Evolutionary conservation across 1,140 invertebrate species (phyloP).

Genomic region (Drosophila cardini): DNA sequence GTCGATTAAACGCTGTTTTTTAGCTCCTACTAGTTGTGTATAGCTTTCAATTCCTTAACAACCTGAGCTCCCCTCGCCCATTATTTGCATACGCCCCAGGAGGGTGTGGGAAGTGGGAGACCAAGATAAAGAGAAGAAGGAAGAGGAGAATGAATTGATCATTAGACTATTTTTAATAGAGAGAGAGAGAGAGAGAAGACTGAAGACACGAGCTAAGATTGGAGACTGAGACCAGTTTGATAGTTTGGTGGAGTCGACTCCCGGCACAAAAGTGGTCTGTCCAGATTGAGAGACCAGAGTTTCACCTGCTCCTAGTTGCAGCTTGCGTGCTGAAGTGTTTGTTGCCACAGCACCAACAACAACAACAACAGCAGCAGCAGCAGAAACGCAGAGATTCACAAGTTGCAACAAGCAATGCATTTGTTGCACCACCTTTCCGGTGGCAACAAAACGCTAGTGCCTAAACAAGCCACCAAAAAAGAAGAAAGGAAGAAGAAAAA

Average conservation of each 20-base stretch:
- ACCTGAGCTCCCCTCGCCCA: constrained; percentile 1
- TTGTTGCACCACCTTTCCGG: constrained; percentile 48
- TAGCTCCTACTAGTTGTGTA: not conserved
- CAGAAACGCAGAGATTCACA: constrained; percentile 33
- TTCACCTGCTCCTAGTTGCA: constrained; percentile 76
- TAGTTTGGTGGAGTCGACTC: constrained; percentile 2
- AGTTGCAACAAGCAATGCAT: constrained; percentile 33
- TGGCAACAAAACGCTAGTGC: constrained; percentile 34
- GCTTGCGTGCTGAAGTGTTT: constrained; percentile 74
- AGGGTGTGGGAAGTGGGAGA: not conserved
- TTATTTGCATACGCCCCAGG: constrained; percentile 48
- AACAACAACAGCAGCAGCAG: too few species aligned
- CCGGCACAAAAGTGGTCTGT: constrained; percentile 72
- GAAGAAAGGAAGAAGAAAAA: not conserved
- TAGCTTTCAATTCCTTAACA: constrained; percentile 34
- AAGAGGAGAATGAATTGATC: constrained; percentile 56
- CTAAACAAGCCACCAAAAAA: constrained; percentile 42
- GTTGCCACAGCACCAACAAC: constrained; percentile 40
- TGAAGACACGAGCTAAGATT: not conserved
- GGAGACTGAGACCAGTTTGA: constrained; percentile 55
- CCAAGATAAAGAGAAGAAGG: not conserved
- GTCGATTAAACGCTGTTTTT: too few species aligned
- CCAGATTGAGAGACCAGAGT: constrained; percentile 66
- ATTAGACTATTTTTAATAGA: constrained; percentile 83
- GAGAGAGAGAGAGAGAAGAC: constrained; percentile 59